A percentile compares a stretch with the other conserved stretches of the same genome.
Evolutionary conservation across 2,888 invertebrate species (phyloP).

Genomic region (Amiota minor): DNA sequence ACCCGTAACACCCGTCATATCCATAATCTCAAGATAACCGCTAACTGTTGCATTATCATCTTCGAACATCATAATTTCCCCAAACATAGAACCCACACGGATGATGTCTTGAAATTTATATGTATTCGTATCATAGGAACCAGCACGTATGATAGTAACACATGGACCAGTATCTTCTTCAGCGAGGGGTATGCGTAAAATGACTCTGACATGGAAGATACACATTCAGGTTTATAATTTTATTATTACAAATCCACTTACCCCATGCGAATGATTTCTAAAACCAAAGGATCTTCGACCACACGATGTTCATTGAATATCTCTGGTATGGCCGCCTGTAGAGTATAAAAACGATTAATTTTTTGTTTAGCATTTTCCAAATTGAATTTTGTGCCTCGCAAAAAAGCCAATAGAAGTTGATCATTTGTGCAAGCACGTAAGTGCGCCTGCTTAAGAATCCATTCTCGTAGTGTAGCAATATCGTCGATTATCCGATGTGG

Average conservation of each 20-base stretch:
- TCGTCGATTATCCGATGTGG: constrained; percentile 68
- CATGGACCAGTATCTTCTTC: constrained; percentile 74
- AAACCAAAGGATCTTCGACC: constrained; percentile 60
- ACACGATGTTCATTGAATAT: constrained; percentile 73
- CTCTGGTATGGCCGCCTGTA: constrained; percentile 77
- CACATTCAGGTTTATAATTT: background rate
- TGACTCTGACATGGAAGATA: constrained; percentile 49
- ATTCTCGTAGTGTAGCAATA: constrained; percentile 73
- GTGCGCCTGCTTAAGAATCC: constrained; percentile 76
- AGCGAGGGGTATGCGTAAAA: constrained; percentile 66
- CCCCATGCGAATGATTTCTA: constrained; percentile 69
- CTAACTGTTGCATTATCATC: constrained; percentile 78
- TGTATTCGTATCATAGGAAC: constrained; percentile 74
- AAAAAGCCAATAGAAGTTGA: constrained; percentile 75
- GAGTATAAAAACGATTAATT: constrained; percentile 77
- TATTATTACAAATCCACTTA: constrained; percentile 40
- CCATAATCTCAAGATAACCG: constrained; percentile 77
- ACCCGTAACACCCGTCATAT: constrained; percentile 76
- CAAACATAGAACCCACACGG: constrained; percentile 77
- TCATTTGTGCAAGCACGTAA: constrained; percentile 71
- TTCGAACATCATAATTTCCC: constrained; percentile 78
- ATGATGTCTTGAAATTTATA: constrained; percentile 76
- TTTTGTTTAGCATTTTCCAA: constrained; percentile 76
- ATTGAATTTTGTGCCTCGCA: constrained; percentile 76
- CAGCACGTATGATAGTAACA: constrained; percentile 75